Base-by-base conservation (phyloP, 2,113 vertebrate genomes). In the Vulpes ferrilata region DNA sequence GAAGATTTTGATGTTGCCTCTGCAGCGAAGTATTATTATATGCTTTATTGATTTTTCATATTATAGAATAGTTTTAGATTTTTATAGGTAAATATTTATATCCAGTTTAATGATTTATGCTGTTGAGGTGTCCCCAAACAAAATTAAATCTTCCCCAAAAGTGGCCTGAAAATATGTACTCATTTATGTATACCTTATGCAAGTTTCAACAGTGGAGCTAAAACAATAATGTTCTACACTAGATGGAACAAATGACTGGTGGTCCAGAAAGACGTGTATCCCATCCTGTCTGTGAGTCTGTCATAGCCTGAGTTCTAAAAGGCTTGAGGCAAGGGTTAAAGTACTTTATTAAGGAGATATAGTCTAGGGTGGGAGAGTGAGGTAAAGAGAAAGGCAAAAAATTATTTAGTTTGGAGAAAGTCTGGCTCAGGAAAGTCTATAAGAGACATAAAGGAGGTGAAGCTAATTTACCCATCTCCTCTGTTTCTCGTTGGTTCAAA, bases 61-160 rank as follows among this genome's bases (percentile, higher is more conserved):
- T 55, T 93, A 22, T 51, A 90, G 15, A 60, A 38, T 62, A 80
- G 19, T 78, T 62, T 88, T 96, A 71, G 27, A 91, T 76, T 94
- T 96, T 67, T 82, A 25, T n/a, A 84, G 60, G 32, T 91, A 89
- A 93, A 88, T 35, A 38, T 51, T 13, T n/a, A 62, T 59, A 15
- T 67, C 3, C 22, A 57, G 3, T 73, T 89, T 62, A 92, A 38
- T 65, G 19, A 38, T 73, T 82, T 79, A 67, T 64, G 32, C 48
- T 79, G 1, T 38, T 43, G 55, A 32, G 80, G 16, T 67, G 9
- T 69, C 69, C 22, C 11, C 74, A 93, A 62, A 65, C 22, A 90
- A 94, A 90, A 94, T 53, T 8, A 88, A 64, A 48, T 35, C 22
- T 81, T 79, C 27, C 15, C 11, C 5, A 6, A 64, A 64, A 92